Conservation (phyloP, 2,797 vertebrate species). For the Lutjanus campechanus region DNA sequence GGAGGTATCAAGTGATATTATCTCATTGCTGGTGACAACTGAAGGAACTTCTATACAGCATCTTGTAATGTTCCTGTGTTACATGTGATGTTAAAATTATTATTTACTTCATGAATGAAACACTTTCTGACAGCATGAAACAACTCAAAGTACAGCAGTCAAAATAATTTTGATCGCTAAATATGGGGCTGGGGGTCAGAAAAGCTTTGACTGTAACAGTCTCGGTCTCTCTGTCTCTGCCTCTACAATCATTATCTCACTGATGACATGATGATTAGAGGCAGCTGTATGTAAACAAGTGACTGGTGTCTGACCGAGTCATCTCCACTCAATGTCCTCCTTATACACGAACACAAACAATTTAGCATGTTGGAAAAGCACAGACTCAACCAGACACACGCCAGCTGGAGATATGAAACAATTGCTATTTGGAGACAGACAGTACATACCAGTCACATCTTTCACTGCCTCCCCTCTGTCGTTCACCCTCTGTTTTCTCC, state of each 20-base stretch:
- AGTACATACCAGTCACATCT: conserved; percentile 44
- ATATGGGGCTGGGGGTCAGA: neutral
- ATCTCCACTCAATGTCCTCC: conserved; percentile 33
- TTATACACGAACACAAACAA: conserved; percentile 51
- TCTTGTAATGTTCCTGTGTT: neutral
- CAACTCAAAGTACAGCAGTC: neutral
- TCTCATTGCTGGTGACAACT: neutral
- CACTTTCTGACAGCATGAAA: neutral
- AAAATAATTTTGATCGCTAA: conserved; percentile 2
- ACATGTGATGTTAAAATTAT: neutral
- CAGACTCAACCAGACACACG: conserved; percentile 37
- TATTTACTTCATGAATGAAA: conserved; percentile 4
- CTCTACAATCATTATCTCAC: conserved; percentile 27
- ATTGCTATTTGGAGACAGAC: conserved; percentile 50
- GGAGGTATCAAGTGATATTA: neutral
- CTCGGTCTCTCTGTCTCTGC: neutral
- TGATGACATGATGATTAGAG: conserved; percentile 47
- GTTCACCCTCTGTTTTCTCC: conserved; percentile 28
- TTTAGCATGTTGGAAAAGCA: conserved; percentile 36
- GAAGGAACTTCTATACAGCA: neutral
- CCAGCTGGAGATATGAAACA: conserved; percentile 55
- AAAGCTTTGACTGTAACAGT: conserved; percentile 3
- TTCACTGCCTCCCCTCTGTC: conserved; percentile 27
- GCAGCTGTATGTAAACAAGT: conserved; percentile 55
- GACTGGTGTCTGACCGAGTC: conserved; percentile 43